Evolutionary conservation across 2,797 vertebrate genomes (phyloP), one percentile per base, ranked within the genome.

Genomic region (Manis crassicaudata): DNA sequence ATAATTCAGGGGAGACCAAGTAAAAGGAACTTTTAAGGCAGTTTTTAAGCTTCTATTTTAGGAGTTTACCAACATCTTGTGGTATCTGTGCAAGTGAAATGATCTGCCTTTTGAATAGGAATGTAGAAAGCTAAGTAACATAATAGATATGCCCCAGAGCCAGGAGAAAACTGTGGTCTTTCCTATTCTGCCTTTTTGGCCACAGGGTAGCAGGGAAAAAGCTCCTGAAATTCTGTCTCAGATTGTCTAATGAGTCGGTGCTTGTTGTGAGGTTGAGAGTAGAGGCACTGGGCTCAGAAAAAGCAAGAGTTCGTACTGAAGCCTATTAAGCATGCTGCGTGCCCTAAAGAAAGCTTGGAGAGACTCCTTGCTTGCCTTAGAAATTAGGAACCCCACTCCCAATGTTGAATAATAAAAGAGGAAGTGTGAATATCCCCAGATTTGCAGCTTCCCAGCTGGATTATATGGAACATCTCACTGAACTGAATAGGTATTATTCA

Each of bases 161-260:
- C 65, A 73, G 81, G 21, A 84, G 18, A 65, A 92, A 62, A 82
- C 11, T 29, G 21, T n/a, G 25, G 8, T 76, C 86, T 90, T 43
- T 76, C 4, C 12, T 56, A 4, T 50, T 3, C 20, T 92, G 68
- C 5, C 56, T 95, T 86, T 32, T 4, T 6, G 79, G 27, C 35
- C 65, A 83, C 72, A 46, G 63, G 8, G 9, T 63, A 63, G 63
- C 72, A 54, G 58, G 17, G 43, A 32, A 75, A 73, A 92, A 37
- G 37, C 62, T 90, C 84, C n/a, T 82, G 92, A 80, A 95, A 88
- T n/a, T 88, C 72, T 95, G 17, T 52, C 52, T 81, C 94, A 72
- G 25, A 58, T 84, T 95, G 87, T 50, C 20, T 88, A 84, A 56
- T 50, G 68, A 92, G 70, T 60, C 50, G 37, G 46, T 75, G 25